These are phyloP conservation scores for Drosophila borborema DNA, from an alignment of 2,888 invertebrate genomes.

Conservation along the genomic window DNA sequence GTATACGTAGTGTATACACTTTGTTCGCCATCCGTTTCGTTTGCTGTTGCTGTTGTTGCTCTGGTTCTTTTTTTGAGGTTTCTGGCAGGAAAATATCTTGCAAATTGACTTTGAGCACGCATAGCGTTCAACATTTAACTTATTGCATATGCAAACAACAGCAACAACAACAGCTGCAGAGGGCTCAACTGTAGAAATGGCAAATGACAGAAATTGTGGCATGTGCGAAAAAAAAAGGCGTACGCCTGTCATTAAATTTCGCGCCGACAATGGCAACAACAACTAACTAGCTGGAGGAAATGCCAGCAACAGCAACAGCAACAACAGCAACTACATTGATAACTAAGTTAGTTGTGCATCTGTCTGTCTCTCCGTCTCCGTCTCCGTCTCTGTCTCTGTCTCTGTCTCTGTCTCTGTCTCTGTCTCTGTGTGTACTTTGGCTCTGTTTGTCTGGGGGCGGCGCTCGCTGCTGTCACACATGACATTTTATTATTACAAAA, in stretches of 20 bases:
- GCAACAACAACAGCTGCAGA: conserved; percentile 7
- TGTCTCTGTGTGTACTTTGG: conserved; percentile 26
- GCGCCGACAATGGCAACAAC: conserved; percentile 54
- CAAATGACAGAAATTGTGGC: conserved; percentile 56
- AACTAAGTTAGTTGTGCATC: conserved; percentile 68
- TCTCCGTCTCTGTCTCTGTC: not conserved
- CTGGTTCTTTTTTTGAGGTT: conserved; percentile 22
- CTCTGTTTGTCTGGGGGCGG: conserved; percentile 54
- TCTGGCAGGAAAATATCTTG: conserved; percentile 67
- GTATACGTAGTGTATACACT: conserved; percentile 65
- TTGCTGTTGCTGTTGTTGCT: conserved; percentile 15
- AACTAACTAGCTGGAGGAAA: conserved; percentile 40
- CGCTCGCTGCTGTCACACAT: conserved; percentile 65
- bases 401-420: conserved; percentile 36
- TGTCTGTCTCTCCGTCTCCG: conserved; percentile 16
- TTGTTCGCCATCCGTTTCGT: conserved; percentile 16
- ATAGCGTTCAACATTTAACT: conserved; percentile 56
- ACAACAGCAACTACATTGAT: conserved; percentile 43
- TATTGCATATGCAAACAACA: conserved; percentile 49
- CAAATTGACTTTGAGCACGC: conserved; percentile 76
- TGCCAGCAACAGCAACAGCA: conserved; percentile 38
- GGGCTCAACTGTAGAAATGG: conserved; percentile 45
- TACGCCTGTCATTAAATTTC: conserved; percentile 76
- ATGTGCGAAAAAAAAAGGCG: conserved; percentile 76
- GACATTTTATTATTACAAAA: conserved; percentile 81